These are phyloP conservation scores for Criorhina ranunculi DNA, from an alignment of 2,888 invertebrate species.

Conservation along the genomic window DNA sequence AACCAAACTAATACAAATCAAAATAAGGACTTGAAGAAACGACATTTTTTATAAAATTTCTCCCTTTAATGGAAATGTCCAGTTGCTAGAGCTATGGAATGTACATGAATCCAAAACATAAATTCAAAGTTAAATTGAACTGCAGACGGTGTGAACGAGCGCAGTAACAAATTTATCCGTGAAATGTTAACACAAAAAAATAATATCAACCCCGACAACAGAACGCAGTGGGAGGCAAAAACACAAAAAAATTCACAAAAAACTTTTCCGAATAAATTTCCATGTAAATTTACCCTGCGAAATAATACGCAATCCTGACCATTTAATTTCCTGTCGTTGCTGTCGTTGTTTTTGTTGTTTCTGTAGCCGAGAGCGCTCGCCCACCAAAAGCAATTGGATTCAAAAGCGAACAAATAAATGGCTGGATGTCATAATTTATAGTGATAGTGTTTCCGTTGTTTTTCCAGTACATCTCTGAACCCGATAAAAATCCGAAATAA, in stretches of 20 bases:
- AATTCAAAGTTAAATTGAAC: constrained; percentile 8
- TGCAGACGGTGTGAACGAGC: constrained; percentile 29
- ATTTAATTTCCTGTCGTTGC: constrained; percentile 67
- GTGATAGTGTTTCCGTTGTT: constrained; percentile 69
- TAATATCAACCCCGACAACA: neutral
- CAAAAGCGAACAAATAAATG: constrained; percentile 51
- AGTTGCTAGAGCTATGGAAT: neutral
- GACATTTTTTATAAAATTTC: too few species aligned
- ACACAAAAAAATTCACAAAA: neutral
- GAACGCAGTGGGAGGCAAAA: neutral
- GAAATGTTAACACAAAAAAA: neutral
- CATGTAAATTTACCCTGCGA: constrained; percentile 60
- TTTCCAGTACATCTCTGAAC: constrained; percentile 42
- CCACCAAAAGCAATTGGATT: neutral
- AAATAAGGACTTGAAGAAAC: too few species aligned
- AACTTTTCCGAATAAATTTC: constrained; percentile 64
- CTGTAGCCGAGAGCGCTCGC: neutral
- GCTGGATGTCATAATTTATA: constrained; percentile 68
- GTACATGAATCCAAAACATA: neutral
- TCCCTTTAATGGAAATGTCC: too few species aligned
- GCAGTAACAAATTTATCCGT: constrained; percentile 28
- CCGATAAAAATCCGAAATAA: constrained; percentile 59
- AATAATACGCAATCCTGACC: constrained; percentile 66
- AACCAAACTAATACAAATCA: too few species aligned
- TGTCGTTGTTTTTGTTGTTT: constrained; percentile 31